Evolutionary conservation across 2,113 vertebrate genomes (phyloP).

Genomic region (Chaetodon trifascialis): DNA sequence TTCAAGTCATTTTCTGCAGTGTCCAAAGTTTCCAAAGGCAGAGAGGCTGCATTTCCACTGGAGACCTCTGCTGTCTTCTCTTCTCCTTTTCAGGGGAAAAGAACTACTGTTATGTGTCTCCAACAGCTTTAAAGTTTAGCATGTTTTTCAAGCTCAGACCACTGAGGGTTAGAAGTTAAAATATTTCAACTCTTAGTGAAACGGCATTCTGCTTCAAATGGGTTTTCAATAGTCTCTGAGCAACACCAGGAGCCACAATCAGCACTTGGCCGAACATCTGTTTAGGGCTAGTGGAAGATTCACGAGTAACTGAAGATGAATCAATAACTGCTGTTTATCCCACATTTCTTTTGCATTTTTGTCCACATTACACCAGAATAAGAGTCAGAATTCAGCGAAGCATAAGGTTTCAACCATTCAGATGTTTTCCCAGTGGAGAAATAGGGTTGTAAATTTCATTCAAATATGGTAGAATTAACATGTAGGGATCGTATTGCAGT

Average conservation of each 20-base stretch:
- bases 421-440: not conserved
- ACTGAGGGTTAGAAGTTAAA: constrained; percentile 48
- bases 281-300: constrained; percentile 13
- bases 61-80: constrained; percentile 36
- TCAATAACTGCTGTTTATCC: constrained; percentile 8
- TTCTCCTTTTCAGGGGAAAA: constrained; percentile 25
- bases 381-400: not conserved
- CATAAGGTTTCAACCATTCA: not conserved
- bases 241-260: constrained; percentile 39
- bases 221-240: constrained; percentile 14
- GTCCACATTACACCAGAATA: not conserved
- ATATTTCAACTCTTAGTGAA: constrained; percentile 46
- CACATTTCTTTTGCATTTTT: not conserved
- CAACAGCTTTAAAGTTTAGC: constrained; percentile 33
- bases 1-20: constrained; percentile 10
- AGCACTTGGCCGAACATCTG: constrained; percentile 34
- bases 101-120: constrained; percentile 19
- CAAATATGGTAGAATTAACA: not conserved
- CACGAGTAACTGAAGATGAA: constrained; percentile 16
- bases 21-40: constrained; percentile 30
- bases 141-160: constrained; percentile 28
- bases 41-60: constrained; percentile 14
- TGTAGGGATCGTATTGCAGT: not conserved
- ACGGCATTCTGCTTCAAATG: constrained; percentile 26
- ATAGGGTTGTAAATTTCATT: not conserved